Evolutionary conservation across 2,113 vertebrate genomes (phyloP), one percentile per base, ranked within the genome.

Genomic region (Nesoenas mayeri): DNA sequence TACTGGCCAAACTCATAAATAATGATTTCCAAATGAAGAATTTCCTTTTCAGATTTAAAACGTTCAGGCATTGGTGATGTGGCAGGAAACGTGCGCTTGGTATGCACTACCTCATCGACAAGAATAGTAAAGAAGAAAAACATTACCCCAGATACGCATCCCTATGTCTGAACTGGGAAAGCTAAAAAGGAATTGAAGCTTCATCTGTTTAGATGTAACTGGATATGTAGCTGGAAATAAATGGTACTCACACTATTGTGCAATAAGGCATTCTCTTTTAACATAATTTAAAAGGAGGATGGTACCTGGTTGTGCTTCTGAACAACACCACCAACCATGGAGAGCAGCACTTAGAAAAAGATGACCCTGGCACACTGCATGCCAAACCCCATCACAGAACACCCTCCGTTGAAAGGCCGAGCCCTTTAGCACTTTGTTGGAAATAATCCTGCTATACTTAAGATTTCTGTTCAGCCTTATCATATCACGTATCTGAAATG

Each of bases 381-480:
- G 12, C 79, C 67, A 31, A 47, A 48, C 36, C 38, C 3, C 4
- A 15, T 38, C 13, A 0, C 65, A 42, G 31, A 78, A 70, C 0
- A 0, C 29, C 69, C 56, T 66, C 51, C 4, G 1, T 2, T 2
- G 58, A 42, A 73, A 60, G 51, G 47, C 0, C 38, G n/a, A 60
- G 51, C 16, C 57, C 61, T 82, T 56, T 47, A 82, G 69, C 61
- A 14, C 85, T 84, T 40, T 3, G 17, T 14, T 88, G 70, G 78
- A 86, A 93, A 75, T 92, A 78, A 86, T 81, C 79, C 70, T 69
- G 25, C 90, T 84, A 4, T 25, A 67, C 40, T 90, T 93, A 73
- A 90, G 92, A 93, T 96, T 96, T 93, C 85, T 93, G 24, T 12
- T 84, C 88, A 53, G 48, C 85, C 69, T 74, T 88, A 71, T 67